These are phyloP conservation scores for Eilema depressum DNA, from an alignment of 2,888 invertebrate species.

Conservation along the genomic window DNA sequence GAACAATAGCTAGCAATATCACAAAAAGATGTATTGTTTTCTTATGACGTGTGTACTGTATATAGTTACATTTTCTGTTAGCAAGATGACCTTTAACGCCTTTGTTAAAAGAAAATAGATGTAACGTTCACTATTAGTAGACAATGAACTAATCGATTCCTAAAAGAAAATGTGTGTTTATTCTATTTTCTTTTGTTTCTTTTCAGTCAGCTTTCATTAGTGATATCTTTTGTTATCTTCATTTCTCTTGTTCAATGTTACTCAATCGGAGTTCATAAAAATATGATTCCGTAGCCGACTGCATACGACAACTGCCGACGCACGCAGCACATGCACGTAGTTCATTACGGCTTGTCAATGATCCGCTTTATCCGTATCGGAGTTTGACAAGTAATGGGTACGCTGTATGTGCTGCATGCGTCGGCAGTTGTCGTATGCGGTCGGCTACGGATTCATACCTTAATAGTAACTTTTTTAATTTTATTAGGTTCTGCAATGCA, in stretches of 20 bases:
- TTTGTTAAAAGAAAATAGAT: slow-evolving; percentile 18
- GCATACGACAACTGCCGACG: too few species aligned
- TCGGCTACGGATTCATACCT: too few species aligned
- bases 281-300: too few species aligned
- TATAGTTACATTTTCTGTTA: slow-evolving; percentile 40
- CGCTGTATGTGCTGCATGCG: too few species aligned
- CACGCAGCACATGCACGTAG: too few species aligned
- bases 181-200: slow-evolving; percentile 18
- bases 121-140: background rate
- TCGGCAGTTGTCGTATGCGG: too few species aligned
- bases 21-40: slow-evolving; percentile 48
- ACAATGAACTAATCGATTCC: slow-evolving; percentile 15
- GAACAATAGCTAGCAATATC: slow-evolving; percentile 31
- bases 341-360: too few species aligned
- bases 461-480: too few species aligned
- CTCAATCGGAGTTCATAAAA: too few species aligned
- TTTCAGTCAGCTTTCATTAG: slow-evolving; percentile 25
- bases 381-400: too few species aligned
- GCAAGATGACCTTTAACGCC: slow-evolving; percentile 29
- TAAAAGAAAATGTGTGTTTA: slow-evolving; percentile 12
- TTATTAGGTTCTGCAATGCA: too few species aligned
- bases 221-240: slow-evolving; percentile 2
- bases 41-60: slow-evolving; percentile 25
- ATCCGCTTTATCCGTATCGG: too few species aligned
- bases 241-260: background rate